These are phyloP conservation scores for Phylloscopus trochiloides DNA, from an alignment of 2,113 vertebrate genomes.

Conservation along the genomic window DNA sequence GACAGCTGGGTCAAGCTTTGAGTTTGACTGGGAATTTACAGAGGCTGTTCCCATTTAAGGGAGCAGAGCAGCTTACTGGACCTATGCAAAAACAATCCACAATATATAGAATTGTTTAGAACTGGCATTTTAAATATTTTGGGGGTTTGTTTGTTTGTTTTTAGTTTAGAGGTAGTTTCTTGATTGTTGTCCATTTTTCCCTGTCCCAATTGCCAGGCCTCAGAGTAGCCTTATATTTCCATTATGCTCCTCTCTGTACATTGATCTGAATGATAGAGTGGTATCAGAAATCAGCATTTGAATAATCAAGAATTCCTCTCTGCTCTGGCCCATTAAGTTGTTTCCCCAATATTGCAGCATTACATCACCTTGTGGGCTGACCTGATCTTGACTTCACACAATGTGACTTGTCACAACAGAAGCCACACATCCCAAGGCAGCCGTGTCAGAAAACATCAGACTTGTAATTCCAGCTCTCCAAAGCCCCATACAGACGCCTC, in stretches of 20 bases:
- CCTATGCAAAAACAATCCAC: not conserved
- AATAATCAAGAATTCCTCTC: not conserved
- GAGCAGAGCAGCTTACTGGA: not conserved
- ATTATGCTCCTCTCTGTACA: not conserved
- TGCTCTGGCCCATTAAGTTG: not conserved
- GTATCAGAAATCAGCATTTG: not conserved
- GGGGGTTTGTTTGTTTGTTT: not conserved
- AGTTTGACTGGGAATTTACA: not conserved
- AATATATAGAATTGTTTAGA: not conserved
- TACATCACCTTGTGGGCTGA: not conserved
- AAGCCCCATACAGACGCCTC: not conserved
- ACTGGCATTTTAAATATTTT: not conserved
- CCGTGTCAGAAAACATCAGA: not conserved
- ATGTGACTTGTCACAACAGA: not conserved
- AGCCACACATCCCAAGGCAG: not conserved
- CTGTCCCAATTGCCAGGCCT: not conserved
- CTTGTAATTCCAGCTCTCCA: not conserved
- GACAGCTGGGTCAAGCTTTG: conserved; percentile 22
- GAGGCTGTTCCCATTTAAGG: not conserved
- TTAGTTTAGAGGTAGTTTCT: not conserved
- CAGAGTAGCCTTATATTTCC: not conserved
- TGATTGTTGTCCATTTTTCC: not conserved
- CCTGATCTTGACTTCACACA: conserved; percentile 8
- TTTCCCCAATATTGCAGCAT: not conserved
- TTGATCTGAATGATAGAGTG: not conserved